Percentiles rank a stretch among this genome's conserved stretches.
These are phyloP conservation scores for Mylabris phalerata DNA, from an alignment of 1,140 invertebrate genomes.

Conservation along the genomic window DNA sequence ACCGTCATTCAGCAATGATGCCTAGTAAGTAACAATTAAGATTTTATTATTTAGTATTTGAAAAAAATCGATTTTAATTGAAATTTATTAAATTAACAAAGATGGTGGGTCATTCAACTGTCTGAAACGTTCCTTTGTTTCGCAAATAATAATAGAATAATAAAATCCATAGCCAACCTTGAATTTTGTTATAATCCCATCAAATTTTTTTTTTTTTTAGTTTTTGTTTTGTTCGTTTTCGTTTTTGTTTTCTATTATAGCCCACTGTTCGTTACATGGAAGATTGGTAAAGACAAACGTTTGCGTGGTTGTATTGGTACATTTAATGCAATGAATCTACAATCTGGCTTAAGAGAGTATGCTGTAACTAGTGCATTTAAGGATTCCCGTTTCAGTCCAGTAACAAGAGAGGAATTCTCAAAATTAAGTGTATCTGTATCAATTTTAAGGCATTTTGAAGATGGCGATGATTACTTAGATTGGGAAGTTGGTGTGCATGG, in stretches of 20 bases:
- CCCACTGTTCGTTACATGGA: slow-evolving; percentile 98
- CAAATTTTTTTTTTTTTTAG: neutral
- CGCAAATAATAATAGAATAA: neutral
- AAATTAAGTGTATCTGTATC: slow-evolving; percentile 92
- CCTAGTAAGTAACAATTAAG: slow-evolving; percentile 73
- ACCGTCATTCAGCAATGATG: slow-evolving; percentile 88
- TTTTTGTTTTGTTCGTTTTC: slow-evolving; percentile 31
- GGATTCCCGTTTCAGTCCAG: slow-evolving; percentile 94
- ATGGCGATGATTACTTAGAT: slow-evolving; percentile 89
- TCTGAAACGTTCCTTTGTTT: slow-evolving; percentile 16
- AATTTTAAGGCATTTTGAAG: slow-evolving; percentile 91
- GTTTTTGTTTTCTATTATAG: slow-evolving; percentile 55
- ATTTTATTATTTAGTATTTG: too few relatives aligned
- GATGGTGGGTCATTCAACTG: slow-evolving; percentile 9
- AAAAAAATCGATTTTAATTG: neutral
- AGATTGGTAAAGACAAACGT: slow-evolving; percentile 86
- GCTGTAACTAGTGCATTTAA: slow-evolving; percentile 96
- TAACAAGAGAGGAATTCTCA: slow-evolving; percentile 87
- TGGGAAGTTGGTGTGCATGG: slow-evolving; percentile 98
- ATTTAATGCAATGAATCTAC: slow-evolving; percentile 90
- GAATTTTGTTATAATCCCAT: too few relatives aligned
- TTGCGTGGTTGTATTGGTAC: slow-evolving; percentile 93
- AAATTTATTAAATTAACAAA: neutral
- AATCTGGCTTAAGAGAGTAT: slow-evolving; percentile 90
- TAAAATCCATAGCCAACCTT: too few relatives aligned